These are phyloP conservation scores for Alauda arvensis DNA, from an alignment of 2,797 vertebrate genomes.

Conservation along the genomic window DNA sequence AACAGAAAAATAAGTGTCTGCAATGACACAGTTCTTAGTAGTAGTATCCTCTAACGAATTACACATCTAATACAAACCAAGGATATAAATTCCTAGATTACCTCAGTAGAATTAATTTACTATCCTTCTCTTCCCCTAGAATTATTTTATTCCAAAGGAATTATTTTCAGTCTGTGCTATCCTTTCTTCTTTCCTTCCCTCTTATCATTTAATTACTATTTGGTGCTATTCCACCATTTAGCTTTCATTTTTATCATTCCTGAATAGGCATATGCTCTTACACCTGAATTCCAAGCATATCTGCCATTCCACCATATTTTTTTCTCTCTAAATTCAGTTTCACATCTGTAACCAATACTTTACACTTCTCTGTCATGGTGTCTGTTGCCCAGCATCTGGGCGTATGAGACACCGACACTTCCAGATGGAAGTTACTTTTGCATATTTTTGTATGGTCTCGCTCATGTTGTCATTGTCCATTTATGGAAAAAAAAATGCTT, in stretches of 20 bases:
- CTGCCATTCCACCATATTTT: background rate
- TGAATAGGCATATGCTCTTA: background rate
- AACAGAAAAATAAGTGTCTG: background rate
- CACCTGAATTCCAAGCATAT: background rate
- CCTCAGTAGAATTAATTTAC: background rate
- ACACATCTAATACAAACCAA: conserved; percentile 1
- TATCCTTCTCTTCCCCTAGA: background rate
- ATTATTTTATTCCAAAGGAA: conserved; percentile 31
- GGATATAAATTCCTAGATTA: conserved; percentile 18
- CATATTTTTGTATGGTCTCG: background rate
- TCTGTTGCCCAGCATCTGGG: background rate
- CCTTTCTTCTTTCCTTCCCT: conserved; percentile 5
- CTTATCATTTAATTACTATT: conserved; percentile 51
- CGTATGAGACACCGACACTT: background rate
- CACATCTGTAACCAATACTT: background rate
- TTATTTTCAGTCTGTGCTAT: background rate
- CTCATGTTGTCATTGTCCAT: background rate
- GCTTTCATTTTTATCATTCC: conserved; percentile 5
- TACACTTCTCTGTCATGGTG: background rate
- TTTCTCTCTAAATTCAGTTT: conserved; percentile 2
- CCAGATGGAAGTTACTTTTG: background rate
- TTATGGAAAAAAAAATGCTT: background rate
- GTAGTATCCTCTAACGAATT: background rate
- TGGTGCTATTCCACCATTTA: background rate
- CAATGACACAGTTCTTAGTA: background rate